Conservation (phyloP, 1,140 invertebrate species). For the Paracyclopina nana region DNA sequence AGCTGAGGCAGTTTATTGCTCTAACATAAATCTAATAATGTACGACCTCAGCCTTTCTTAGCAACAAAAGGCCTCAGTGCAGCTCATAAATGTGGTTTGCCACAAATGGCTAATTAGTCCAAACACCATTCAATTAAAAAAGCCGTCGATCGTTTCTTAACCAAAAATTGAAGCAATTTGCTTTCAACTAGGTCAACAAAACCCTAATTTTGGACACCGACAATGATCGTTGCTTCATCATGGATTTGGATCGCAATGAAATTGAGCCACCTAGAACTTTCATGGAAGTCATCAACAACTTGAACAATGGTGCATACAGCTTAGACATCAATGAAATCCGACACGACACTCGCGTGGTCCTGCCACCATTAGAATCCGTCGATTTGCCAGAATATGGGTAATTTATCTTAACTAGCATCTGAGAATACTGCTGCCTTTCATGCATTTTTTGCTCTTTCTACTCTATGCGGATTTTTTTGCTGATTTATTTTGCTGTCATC, state of each 20-base stretch:
- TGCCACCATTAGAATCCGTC: not conserved
- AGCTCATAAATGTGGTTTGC: not conserved
- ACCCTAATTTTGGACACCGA: not conserved
- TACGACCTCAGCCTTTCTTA: not conserved
- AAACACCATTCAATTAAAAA: not conserved
- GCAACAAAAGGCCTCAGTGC: not conserved
- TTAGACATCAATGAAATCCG: not conserved
- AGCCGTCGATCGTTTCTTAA: not conserved
- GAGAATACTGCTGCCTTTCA: too few species aligned
- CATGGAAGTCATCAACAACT: slow-evolving; percentile 1
- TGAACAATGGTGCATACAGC: not conserved
- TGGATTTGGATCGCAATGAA: slow-evolving; percentile 1
- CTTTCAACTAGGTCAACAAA: not conserved
- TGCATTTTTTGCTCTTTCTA: too few species aligned
- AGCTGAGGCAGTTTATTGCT: not conserved
- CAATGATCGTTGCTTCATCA: not conserved
- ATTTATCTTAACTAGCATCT: too few species aligned
- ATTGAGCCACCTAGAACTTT: slow-evolving; percentile 4
- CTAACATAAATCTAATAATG: not conserved
- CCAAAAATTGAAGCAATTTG: not conserved
- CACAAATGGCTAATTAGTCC: not conserved
- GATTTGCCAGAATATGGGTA: slow-evolving; percentile 1
- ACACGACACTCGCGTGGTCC: not conserved
- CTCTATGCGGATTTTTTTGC: too few species aligned
- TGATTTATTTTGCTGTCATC: too few species aligned